A percentile compares a stretch with the other conserved stretches of the same genome.
Conservation (phyloP, 2,888 invertebrate genomes). For the Cryptocephalus moraei region DNA sequence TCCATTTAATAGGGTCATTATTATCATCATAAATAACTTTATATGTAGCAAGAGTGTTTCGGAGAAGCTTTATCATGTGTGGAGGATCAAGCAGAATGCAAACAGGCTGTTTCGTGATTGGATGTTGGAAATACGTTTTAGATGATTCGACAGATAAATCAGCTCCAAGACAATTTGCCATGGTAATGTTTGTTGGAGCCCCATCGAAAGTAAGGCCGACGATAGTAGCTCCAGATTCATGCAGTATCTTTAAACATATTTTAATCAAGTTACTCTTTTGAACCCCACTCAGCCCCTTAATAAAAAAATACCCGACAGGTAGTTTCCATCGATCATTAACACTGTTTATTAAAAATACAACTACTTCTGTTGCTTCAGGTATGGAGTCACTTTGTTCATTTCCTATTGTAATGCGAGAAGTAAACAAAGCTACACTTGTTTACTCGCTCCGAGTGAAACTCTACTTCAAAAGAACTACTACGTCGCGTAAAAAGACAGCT, state of each 20-base stretch:
- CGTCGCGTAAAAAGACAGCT: too few relatives aligned
- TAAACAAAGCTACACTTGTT: too few relatives aligned
- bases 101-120: too few relatives aligned
- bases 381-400: slow-evolving; percentile 13
- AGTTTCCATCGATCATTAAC: slow-evolving; percentile 22
- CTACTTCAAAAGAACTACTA: too few relatives aligned
- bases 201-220: background rate
- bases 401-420: too few relatives aligned
- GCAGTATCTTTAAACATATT: background rate
- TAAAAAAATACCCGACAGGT: slow-evolving; percentile 23
- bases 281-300: slow-evolving; percentile 15
- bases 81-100: background rate
- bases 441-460: too few relatives aligned
- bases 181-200: background rate
- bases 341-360: slow-evolving; percentile 19
- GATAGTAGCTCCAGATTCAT: background rate
- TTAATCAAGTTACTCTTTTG: too few relatives aligned
- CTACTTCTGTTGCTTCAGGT: slow-evolving; percentile 17
- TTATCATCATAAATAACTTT: background rate
- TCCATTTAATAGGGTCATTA: background rate
- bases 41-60: background rate
- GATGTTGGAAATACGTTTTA: too few relatives aligned
- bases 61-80: background rate
- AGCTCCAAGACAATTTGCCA: background rate
- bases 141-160: too few relatives aligned